Evolutionary conservation across 2,797 vertebrate genomes (phyloP).

Genomic region (Alectoris magna): DNA sequence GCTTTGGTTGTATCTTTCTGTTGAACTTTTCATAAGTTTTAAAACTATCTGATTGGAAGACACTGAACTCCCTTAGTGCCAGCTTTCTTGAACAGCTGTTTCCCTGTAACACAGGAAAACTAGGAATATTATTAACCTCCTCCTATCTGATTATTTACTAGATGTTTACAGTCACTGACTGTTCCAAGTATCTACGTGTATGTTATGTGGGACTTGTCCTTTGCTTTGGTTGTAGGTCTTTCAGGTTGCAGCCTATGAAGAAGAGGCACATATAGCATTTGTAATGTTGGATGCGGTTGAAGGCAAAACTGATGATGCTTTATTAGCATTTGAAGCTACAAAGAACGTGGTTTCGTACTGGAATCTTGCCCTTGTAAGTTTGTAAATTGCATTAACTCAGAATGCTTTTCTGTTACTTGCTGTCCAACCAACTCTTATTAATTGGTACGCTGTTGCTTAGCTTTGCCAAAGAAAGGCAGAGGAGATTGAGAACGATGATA

Average conservation of each 20-base stretch:
- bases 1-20: background rate
- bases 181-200: background rate
- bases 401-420: background rate
- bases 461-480: constrained; percentile 94
- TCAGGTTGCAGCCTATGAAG: constrained; percentile 86
- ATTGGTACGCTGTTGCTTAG: constrained; percentile 71
- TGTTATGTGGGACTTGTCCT: background rate
- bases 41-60: background rate
- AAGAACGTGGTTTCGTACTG: constrained; percentile 90
- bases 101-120: background rate
- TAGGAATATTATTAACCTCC: background rate
- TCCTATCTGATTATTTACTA: background rate
- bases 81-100: background rate
- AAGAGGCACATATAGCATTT: constrained; percentile 88
- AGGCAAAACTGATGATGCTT: constrained; percentile 92
- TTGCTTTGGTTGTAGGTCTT: constrained; percentile 77
- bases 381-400: background rate
- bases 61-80: background rate
- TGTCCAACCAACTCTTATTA: background rate
- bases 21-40: background rate
- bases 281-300: constrained; percentile 91
- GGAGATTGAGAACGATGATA: constrained; percentile 88
- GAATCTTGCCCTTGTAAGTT: constrained; percentile 92
- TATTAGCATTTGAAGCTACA: constrained; percentile 89
- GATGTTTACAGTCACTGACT: background rate